These are phyloP conservation scores for Batillaria attramentaria DNA, from an alignment of 1,140 invertebrate species.

Conservation along the genomic window DNA sequence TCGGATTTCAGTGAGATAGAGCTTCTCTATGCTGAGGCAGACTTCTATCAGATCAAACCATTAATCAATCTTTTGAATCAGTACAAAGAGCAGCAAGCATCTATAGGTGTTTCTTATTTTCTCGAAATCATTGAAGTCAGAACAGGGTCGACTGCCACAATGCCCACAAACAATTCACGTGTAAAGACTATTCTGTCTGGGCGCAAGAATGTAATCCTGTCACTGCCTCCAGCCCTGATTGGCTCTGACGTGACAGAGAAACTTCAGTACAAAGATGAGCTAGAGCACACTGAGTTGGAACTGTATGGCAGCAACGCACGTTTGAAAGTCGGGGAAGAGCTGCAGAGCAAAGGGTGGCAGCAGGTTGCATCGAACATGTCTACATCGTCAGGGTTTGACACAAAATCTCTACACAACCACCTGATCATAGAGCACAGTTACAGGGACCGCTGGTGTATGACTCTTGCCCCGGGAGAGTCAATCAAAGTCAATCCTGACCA, in stretches of 20 bases:
- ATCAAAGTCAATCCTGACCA: slow-evolving; percentile 35
- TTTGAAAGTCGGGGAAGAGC: slow-evolving; percentile 75
- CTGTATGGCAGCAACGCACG: slow-evolving; percentile 57
- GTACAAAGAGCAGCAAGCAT: slow-evolving; percentile 8
- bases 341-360: slow-evolving; percentile 84
- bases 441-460: slow-evolving; percentile 57
- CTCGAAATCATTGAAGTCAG: slow-evolving; percentile 66
- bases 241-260: slow-evolving; percentile 56
- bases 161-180: slow-evolving; percentile 66
- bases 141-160: slow-evolving; percentile 65
- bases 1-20: slow-evolving; percentile 90
- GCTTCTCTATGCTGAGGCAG: slow-evolving; percentile 89
- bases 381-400: slow-evolving; percentile 63
- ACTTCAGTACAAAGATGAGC: slow-evolving; percentile 49
- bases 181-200: slow-evolving; percentile 65
- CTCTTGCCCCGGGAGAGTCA: slow-evolving; percentile 30
- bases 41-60: slow-evolving; percentile 90
- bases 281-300: slow-evolving; percentile 63
- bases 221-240: slow-evolving; percentile 55
- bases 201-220: slow-evolving; percentile 57
- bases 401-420: slow-evolving; percentile 46
- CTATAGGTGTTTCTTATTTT: slow-evolving; percentile 29
- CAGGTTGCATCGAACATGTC: slow-evolving; percentile 77
- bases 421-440: slow-evolving; percentile 65
- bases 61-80: slow-evolving; percentile 79